Conservation (phyloP, 1,140 invertebrate genomes). For the Drosophila biarmipes region DNA sequence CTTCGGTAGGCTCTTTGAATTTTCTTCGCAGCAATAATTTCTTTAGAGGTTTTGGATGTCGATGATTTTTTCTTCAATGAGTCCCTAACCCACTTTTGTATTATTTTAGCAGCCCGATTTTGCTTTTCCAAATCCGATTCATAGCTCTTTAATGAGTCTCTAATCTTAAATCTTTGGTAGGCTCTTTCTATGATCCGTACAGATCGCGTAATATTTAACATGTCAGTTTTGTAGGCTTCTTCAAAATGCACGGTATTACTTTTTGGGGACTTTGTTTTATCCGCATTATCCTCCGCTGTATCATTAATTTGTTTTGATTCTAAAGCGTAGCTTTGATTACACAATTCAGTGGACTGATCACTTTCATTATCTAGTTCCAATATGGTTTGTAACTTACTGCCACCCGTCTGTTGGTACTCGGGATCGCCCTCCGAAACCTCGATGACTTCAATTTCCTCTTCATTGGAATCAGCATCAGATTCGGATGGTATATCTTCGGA, state of each 20-base stretch:
- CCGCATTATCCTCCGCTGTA: background rate
- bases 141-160: no score
- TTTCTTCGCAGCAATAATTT: slow-evolving; percentile 37
- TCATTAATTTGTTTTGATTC: background rate
- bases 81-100: slow-evolving; percentile 24
- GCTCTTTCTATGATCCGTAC: slow-evolving; percentile 50
- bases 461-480: slow-evolving; percentile 2
- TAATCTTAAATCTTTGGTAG: slow-evolving; percentile 14
- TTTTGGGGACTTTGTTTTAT: background rate
- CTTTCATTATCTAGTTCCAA: slow-evolving; percentile 60
- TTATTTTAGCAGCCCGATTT: slow-evolving; percentile 14
- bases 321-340: background rate
- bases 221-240: slow-evolving; percentile 3
- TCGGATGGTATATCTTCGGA: background rate
- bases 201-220: slow-evolving; percentile 13
- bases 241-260: background rate
- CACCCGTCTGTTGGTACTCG: slow-evolving; percentile 35
- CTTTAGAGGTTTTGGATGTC: background rate
- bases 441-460: slow-evolving; percentile 35
- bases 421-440: slow-evolving; percentile 28
- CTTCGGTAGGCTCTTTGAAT: slow-evolving; percentile 51
- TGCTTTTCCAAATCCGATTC: background rate
- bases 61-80: background rate
- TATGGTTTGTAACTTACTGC: slow-evolving; percentile 60
- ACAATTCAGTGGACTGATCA: slow-evolving; percentile 30